Evolutionary conservation across 2,888 invertebrate genomes (phyloP).

Genomic region (Eupeodes luniger): DNA sequence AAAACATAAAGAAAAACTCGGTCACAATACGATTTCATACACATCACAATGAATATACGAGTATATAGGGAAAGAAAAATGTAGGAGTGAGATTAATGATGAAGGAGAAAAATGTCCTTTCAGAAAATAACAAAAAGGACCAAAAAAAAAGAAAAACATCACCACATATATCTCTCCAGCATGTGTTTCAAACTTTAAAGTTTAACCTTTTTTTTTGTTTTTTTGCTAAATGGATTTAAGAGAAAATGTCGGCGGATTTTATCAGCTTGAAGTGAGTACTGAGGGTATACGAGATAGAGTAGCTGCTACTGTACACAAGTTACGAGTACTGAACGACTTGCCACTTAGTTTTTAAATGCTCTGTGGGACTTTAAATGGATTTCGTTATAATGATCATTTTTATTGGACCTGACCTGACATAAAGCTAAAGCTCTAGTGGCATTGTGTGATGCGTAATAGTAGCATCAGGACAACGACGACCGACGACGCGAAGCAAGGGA

Average conservation of each 20-base stretch:
- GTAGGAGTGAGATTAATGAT: slow-evolving; percentile 52
- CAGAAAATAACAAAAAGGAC: neutral
- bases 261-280: slow-evolving; percentile 35
- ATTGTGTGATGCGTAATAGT: neutral
- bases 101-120: slow-evolving; percentile 26
- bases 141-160: neutral
- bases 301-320: too few species aligned
- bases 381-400: slow-evolving; percentile 37
- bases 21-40: slow-evolving; percentile 2
- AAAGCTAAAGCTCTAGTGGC: neutral
- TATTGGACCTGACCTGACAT: slow-evolving; percentile 31
- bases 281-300: too few species aligned
- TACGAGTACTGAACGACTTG: neutral
- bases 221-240: slow-evolving; percentile 43
- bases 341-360: slow-evolving; percentile 42
- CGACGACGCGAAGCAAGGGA: neutral
- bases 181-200: slow-evolving; percentile 16
- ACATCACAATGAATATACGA: neutral
- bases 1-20: slow-evolving; percentile 64
- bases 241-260: slow-evolving; percentile 45
- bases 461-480: too few species aligned
- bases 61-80: neutral
- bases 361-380: slow-evolving; percentile 48
- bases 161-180: neutral
- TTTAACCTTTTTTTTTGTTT: slow-evolving; percentile 3